Conservation (phyloP, 2,797 vertebrate species). For the Liparis tanakae region DNA sequence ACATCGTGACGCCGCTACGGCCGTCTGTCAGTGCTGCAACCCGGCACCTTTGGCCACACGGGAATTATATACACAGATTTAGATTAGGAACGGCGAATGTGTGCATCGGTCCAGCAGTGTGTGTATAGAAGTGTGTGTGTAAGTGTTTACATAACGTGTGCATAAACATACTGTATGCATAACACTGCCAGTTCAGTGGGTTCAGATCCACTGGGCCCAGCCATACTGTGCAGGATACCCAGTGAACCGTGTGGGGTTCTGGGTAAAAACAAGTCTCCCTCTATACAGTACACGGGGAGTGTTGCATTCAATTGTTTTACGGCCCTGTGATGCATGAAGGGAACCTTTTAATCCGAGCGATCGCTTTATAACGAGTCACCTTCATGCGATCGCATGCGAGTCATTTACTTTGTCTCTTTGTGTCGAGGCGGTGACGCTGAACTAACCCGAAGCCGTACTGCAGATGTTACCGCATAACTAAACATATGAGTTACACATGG, state of each 20-base stretch:
- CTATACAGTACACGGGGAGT: neutral
- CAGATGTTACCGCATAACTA: slow-evolving; percentile 1
- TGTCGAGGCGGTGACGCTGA: slow-evolving; percentile 26
- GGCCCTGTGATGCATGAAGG: neutral
- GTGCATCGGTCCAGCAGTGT: neutral
- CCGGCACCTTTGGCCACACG: neutral
- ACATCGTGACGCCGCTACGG: neutral
- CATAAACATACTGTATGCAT: slow-evolving; percentile 18
- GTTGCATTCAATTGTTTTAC: neutral
- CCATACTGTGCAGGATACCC: slow-evolving; percentile 7
- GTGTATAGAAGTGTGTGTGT: neutral
- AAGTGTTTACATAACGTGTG: neutral
- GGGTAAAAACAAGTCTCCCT: neutral
- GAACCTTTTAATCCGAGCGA: neutral
- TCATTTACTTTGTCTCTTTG: neutral
- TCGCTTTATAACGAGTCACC: slow-evolving; percentile 5
- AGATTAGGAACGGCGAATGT: slow-evolving; percentile 6
- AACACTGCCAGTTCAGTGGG: slow-evolving; percentile 31
- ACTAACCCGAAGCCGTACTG: slow-evolving; percentile 6
- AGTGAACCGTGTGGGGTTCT: slow-evolving; percentile 14
- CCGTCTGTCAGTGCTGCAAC: neutral
- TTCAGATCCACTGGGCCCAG: slow-evolving; percentile 23
- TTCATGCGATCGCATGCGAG: neutral
- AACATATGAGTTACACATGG: slow-evolving; percentile 24
- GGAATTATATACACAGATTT: neutral